Evolutionary conservation across 2,113 vertebrate genomes (phyloP).

Genomic region (Atherinomorus stipes): DNA sequence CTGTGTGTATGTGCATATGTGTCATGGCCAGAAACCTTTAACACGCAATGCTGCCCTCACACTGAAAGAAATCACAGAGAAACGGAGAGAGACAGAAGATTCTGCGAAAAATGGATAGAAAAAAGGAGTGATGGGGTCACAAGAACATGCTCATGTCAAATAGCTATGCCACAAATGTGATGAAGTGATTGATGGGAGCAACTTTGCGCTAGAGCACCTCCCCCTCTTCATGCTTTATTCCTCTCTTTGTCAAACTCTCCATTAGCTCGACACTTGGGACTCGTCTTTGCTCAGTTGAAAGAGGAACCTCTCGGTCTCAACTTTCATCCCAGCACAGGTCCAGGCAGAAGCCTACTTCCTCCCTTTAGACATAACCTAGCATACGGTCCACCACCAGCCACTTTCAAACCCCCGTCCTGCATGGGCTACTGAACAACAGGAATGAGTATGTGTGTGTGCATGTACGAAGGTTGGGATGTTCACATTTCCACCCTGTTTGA

Average conservation of each 20-base stretch:
- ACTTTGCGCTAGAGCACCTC: constrained; percentile 37
- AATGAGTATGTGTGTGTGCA: constrained; percentile 69
- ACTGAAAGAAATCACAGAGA: constrained; percentile 40
- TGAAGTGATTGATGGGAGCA: constrained; percentile 64
- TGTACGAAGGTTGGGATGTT: constrained; percentile 64
- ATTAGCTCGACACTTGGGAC: background rate
- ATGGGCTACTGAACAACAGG: constrained; percentile 66
- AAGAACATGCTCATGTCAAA: constrained; percentile 59
- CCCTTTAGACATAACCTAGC: background rate
- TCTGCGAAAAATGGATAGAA: constrained; percentile 15
- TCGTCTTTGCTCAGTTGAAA: constrained; percentile 5
- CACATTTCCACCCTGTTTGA: constrained; percentile 75
- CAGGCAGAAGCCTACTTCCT: constrained; percentile 4
- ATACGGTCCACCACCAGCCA: constrained; percentile 18
- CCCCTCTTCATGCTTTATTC: constrained; percentile 3
- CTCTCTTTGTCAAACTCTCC: constrained; percentile 28
- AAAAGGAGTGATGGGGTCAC: constrained; percentile 41
- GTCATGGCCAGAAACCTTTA: constrained; percentile 64
- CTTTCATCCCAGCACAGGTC: constrained; percentile 26
- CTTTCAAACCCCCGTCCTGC: constrained; percentile 25
- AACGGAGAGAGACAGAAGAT: constrained; percentile 18
- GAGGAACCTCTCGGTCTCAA: constrained; percentile 3
- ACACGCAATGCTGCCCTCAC: constrained; percentile 42
- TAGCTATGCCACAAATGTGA: constrained; percentile 64
- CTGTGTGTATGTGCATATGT: constrained; percentile 54